These are phyloP conservation scores for Polydrusus cervinus DNA, from an alignment of 2,888 invertebrate genomes.

Conservation along the genomic window DNA sequence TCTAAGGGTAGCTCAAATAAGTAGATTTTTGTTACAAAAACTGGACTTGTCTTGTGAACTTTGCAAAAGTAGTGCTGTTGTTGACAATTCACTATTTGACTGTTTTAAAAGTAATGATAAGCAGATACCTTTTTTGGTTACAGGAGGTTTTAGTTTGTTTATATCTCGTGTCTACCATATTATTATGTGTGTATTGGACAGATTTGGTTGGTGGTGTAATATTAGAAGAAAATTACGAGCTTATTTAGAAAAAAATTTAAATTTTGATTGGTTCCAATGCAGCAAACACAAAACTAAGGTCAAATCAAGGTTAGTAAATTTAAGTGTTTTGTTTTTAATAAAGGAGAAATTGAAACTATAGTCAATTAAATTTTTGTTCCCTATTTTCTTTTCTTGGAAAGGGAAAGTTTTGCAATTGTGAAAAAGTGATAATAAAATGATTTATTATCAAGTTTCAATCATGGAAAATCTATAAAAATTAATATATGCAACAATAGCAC, in stretches of 20 bases:
- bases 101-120: too few relatives aligned
- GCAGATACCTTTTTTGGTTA: not conserved
- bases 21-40: not conserved
- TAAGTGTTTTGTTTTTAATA: conserved; percentile 1
- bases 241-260: not conserved
- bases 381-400: too few relatives aligned
- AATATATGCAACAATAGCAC: too few relatives aligned
- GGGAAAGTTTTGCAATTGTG: too few relatives aligned
- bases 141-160: not conserved
- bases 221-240: not conserved
- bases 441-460: too few relatives aligned
- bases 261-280: conserved; percentile 12
- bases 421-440: too few relatives aligned
- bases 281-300: not conserved
- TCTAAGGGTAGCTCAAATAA: not conserved
- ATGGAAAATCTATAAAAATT: too few relatives aligned
- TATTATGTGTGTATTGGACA: not conserved
- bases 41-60: not conserved
- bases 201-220: not conserved
- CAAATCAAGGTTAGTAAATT: not conserved
- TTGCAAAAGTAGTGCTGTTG: not conserved
- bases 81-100: not conserved
- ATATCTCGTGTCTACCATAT: not conserved
- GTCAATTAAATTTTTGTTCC: not conserved
- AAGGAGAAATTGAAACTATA: not conserved